These are phyloP conservation scores for Lithosia quadra DNA, from an alignment of 2,888 invertebrate species.

Conservation along the genomic window DNA sequence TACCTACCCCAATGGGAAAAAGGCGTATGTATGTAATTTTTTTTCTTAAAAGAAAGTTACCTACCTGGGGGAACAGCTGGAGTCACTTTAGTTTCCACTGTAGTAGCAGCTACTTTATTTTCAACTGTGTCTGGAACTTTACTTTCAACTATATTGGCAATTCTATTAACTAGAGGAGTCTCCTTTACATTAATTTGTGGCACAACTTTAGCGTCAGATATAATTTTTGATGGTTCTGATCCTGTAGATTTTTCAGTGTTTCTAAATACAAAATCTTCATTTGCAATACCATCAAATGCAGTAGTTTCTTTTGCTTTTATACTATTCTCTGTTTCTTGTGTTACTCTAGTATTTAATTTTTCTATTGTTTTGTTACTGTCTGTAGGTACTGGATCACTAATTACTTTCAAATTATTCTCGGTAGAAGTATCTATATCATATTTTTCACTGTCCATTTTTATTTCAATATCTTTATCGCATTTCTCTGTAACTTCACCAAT, in stretches of 20 bases:
- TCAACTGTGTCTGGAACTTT: not conserved
- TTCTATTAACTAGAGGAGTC: conserved; percentile 7
- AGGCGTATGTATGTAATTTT: too few species aligned
- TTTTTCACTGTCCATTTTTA: conserved; percentile 29
- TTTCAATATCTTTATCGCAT: conserved; percentile 18
- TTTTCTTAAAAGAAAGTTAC: not conserved
- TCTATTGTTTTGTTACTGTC: conserved; percentile 12
- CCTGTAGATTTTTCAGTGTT: conserved; percentile 18
- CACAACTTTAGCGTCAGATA: not conserved
- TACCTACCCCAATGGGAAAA: too few species aligned
- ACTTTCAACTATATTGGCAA: not conserved
- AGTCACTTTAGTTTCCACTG: conserved; percentile 1
- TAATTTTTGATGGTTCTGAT: not conserved
- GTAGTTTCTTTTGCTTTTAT: not conserved
- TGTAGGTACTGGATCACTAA: conserved; percentile 13
- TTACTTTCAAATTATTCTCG: conserved; percentile 22
- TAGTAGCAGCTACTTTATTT: not conserved
- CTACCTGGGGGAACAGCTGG: conserved; percentile 9
- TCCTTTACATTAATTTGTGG: conserved; percentile 1
- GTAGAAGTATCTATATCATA: conserved; percentile 8
- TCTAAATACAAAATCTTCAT: conserved; percentile 33
- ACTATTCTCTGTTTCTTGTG: not conserved
- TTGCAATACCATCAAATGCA: conserved; percentile 5
- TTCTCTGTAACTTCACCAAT: conserved; percentile 10
- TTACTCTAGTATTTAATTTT: conserved; percentile 8